These are phyloP conservation scores for Nothocercus nigrocapillus DNA, from an alignment of 2,113 vertebrate genomes.

Conservation along the genomic window DNA sequence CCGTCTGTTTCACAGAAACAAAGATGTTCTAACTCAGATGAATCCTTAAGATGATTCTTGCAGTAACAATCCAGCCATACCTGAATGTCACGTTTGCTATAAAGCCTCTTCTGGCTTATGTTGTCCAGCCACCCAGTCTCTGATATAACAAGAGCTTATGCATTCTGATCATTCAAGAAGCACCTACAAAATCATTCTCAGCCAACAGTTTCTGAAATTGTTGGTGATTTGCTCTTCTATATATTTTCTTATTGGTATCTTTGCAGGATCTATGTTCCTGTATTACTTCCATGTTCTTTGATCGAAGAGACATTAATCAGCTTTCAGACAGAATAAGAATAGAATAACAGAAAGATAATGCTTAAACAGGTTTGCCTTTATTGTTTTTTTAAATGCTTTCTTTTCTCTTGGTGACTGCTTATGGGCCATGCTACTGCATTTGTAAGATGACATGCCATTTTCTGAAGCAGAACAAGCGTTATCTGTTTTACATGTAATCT, in stretches of 20 bases:
- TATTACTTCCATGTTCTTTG: background rate
- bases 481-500: background rate
- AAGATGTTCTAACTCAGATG: background rate
- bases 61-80: background rate
- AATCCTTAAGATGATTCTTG: background rate
- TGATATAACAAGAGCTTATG: background rate
- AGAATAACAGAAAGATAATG: background rate
- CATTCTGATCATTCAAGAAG: background rate
- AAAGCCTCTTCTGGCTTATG: too few relatives aligned
- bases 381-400: background rate
- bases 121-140: too few relatives aligned
- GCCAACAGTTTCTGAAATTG: background rate
- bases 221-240: background rate
- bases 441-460: background rate
- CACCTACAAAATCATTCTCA: background rate
- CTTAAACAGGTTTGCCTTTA: background rate
- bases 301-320: background rate
- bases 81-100: too few relatives aligned
- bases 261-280: background rate
- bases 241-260: background rate
- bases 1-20: background rate
- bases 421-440: background rate
- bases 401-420: background rate
- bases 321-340: background rate
- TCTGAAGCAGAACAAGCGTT: background rate